phyloP scores from a whole-genome alignment of 2,113 vertebrate genomes.

The Microcebus murinus region DNA sequence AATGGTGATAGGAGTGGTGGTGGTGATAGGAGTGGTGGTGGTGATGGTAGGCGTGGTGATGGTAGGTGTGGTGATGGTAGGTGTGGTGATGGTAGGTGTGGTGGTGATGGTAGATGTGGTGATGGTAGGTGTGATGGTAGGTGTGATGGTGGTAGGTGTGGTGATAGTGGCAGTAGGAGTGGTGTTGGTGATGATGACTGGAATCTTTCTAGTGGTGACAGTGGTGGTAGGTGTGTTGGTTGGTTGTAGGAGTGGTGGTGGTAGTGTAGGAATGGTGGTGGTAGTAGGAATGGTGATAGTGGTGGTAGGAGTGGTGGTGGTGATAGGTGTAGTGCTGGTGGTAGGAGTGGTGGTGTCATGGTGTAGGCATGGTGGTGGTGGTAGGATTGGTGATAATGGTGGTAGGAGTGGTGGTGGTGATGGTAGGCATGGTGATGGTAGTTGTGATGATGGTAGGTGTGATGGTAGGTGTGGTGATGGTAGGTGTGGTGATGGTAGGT shows the following conservation, averaged over 20 bases:
- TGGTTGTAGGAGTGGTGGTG: too few relatives aligned
- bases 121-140: too few relatives aligned
- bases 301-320: not conserved
- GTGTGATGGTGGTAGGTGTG: not conserved
- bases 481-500: not conserved
- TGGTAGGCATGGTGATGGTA: not conserved
- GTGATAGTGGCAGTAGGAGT: not conserved
- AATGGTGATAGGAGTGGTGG: not conserved
- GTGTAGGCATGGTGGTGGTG: too few relatives aligned
- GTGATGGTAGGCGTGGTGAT: not conserved
- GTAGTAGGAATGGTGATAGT: not conserved
- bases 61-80: not conserved
- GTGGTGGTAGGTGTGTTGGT: not conserved
- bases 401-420: too few relatives aligned
- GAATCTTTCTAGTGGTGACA: too few relatives aligned
- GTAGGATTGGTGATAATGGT: not conserved
- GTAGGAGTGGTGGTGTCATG: not conserved
- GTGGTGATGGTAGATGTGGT: not conserved
- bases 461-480: not conserved
- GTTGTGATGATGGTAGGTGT: not conserved
- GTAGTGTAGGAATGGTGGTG: too few relatives aligned
- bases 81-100: not conserved
- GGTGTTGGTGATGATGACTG: too few relatives aligned
- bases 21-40: rapidly evolving
- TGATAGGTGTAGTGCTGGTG: not conserved